Percentiles rank a stretch among this genome's conserved stretches.
phyloP scores from a whole-genome alignment of 2,888 invertebrate species.

The Leuctra nigra region DNA sequence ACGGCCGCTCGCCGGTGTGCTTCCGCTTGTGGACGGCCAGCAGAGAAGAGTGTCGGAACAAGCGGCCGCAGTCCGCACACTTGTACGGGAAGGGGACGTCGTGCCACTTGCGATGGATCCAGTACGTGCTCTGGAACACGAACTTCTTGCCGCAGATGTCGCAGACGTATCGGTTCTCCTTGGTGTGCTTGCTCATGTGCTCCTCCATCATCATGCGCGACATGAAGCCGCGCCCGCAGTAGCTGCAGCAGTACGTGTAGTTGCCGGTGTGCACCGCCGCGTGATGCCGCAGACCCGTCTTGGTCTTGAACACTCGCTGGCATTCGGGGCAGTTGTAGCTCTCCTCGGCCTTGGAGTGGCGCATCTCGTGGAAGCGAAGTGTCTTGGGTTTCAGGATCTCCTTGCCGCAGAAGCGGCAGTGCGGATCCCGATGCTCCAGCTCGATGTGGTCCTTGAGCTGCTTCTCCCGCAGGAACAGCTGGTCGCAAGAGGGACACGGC shows the following conservation, averaged over 20 bases:
- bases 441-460: slow-evolving; percentile 27
- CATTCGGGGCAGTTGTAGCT: slow-evolving; percentile 29
- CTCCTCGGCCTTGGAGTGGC: slow-evolving; percentile 26
- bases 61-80: slow-evolving; percentile 29
- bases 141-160: slow-evolving; percentile 31
- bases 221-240: slow-evolving; percentile 31
- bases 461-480: slow-evolving; percentile 24
- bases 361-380: slow-evolving; percentile 27
- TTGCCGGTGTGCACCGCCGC: slow-evolving; percentile 30
- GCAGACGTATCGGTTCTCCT: slow-evolving; percentile 31
- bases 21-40: slow-evolving; percentile 40
- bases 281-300: slow-evolving; percentile 29
- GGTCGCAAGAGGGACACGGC: slow-evolving; percentile 20
- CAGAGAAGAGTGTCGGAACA: slow-evolving; percentile 30
- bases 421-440: slow-evolving; percentile 26
- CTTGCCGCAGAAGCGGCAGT: slow-evolving; percentile 29
- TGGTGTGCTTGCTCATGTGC: slow-evolving; percentile 30
- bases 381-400: slow-evolving; percentile 27
- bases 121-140: slow-evolving; percentile 29
- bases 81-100: slow-evolving; percentile 31
- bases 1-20: slow-evolving; percentile 43
- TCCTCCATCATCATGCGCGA: slow-evolving; percentile 30
- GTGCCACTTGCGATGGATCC: slow-evolving; percentile 26
- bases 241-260: slow-evolving; percentile 30
- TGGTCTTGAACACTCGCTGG: slow-evolving; percentile 29